phyloP scores from a whole-genome alignment of 2,797 vertebrate genomes.

The Podarcis lilfordi region DNA sequence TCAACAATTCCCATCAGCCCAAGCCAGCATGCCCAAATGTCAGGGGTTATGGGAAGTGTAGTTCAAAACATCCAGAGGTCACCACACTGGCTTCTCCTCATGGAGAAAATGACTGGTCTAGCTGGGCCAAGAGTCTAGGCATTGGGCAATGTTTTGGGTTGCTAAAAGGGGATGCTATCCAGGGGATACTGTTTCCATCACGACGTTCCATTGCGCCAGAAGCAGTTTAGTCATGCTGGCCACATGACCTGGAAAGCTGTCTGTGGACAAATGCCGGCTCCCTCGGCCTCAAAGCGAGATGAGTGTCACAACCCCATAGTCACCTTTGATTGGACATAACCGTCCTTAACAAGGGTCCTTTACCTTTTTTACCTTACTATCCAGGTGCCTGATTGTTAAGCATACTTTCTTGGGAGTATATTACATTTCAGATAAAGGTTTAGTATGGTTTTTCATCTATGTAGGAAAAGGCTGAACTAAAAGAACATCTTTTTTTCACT shows the following conservation, averaged over 20 bases:
- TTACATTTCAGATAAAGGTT: background rate
- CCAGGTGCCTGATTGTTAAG: background rate
- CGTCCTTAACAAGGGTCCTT: too few relatives aligned
- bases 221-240: too few relatives aligned
- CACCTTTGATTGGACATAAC: too few relatives aligned
- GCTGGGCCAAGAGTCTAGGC: too few relatives aligned
- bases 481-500: background rate
- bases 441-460: background rate
- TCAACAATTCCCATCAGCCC: background rate
- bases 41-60: background rate
- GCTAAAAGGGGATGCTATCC: background rate
- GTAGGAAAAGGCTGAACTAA: slow-evolving; percentile 21
- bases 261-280: too few relatives aligned
- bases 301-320: too few relatives aligned
- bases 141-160: background rate
- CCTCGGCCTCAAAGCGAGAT: too few relatives aligned
- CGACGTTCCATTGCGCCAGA: too few relatives aligned
- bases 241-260: too few relatives aligned
- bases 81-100: background rate
- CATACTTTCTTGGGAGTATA: background rate
- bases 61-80: background rate
- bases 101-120: background rate
- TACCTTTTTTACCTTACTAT: too few relatives aligned
- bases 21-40: background rate
- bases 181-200: too few relatives aligned